These are phyloP conservation scores for Eupelmus urozonus DNA, from an alignment of 2,888 invertebrate genomes.

Conservation along the genomic window DNA sequence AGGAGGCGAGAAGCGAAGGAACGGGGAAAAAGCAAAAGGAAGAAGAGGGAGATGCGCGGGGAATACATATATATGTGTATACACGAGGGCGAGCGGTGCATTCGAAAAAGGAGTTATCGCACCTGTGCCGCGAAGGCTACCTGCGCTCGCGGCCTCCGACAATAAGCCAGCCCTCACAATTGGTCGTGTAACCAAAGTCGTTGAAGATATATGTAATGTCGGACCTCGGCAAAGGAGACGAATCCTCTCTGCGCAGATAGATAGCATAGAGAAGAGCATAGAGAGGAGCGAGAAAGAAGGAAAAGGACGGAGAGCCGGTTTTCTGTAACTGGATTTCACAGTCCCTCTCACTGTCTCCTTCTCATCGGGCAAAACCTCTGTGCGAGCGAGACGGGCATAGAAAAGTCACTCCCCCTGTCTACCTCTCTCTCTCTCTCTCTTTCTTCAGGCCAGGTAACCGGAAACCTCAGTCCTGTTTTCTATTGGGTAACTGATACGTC, in stretches of 20 bases:
- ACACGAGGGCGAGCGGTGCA: slow-evolving; percentile 43
- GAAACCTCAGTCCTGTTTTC: slow-evolving; percentile 46
- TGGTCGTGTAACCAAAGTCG: slow-evolving; percentile 51
- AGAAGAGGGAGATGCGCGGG: neutral
- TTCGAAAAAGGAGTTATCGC: slow-evolving; percentile 58
- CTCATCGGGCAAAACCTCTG: neutral
- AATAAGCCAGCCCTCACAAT: slow-evolving; percentile 47
- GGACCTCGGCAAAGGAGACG: slow-evolving; percentile 48
- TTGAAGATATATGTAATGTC: slow-evolving; percentile 54
- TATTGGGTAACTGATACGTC: slow-evolving; percentile 54
- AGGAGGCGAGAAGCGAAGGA: neutral
- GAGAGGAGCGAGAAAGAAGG: neutral
- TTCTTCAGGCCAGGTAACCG: slow-evolving; percentile 50
- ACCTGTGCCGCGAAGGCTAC: slow-evolving; percentile 55
- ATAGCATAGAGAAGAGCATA: neutral
- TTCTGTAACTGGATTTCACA: slow-evolving; percentile 53
- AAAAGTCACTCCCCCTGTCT: slow-evolving; percentile 7
- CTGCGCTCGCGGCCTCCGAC: slow-evolving; percentile 15
- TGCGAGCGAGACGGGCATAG: neutral
- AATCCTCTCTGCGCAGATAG: slow-evolving; percentile 46
- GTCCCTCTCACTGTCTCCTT: neutral
- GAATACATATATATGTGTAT: neutral
- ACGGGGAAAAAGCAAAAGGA: neutral
- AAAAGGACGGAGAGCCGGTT: slow-evolving; percentile 51
- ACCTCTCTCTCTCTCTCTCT: slow-evolving; percentile 9